Evolutionary conservation across 1,140 invertebrate species (phyloP), one percentile per base, ranked within the genome.

Genomic region (Coptotermes formosanus): DNA sequence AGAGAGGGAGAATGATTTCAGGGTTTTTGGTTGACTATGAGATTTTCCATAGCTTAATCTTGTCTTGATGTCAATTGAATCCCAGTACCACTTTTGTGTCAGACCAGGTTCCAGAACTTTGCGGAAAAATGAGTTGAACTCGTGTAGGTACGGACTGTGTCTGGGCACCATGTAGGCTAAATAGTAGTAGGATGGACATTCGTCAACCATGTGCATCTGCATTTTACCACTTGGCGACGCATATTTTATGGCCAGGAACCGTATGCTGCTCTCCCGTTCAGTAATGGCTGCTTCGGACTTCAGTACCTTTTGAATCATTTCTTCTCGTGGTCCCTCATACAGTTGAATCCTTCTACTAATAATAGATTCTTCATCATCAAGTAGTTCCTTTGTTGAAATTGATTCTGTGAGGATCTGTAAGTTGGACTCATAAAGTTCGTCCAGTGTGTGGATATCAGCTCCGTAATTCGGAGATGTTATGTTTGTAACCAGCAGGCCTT

Each of bases 131-230:
- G 8, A 30, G 82, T 90, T 89, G 30, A 90, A 82, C 32, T 86
- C 85, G 14, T 88, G 85, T 6, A 87, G 82, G 16, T 85, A 89
- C 85, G 89, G 83, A 87, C 89, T 88, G 85, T 88, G 32, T 83
- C 89, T 86, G 82, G 88, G 88, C 23, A 91, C 81, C 12, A 91
- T 86, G 85, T 91, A 91, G 1, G 88, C 88, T 12, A 92, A 87
- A 87, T 90, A 89, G 87, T 90, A 91, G 19, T 86, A 89, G 45
- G 89, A 81, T 12, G 91, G 90, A 88, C 91, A 92, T n/a, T 92
- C 90, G 7, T 89, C 87, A 32, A 91, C 88, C 6, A 91, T 87
- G 87, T 92, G 91, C 48, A 92, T 48, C n/a, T 88, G 81, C 12
- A 87, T 88, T 43, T 75, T 75, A 9, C 89, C 89, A 55, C 87